Percentiles rank a stretch among this genome's conserved stretches.
Evolutionary conservation across 23 tunicate species (phyloP).

Genomic region (Botrylloides violaceus): DNA sequence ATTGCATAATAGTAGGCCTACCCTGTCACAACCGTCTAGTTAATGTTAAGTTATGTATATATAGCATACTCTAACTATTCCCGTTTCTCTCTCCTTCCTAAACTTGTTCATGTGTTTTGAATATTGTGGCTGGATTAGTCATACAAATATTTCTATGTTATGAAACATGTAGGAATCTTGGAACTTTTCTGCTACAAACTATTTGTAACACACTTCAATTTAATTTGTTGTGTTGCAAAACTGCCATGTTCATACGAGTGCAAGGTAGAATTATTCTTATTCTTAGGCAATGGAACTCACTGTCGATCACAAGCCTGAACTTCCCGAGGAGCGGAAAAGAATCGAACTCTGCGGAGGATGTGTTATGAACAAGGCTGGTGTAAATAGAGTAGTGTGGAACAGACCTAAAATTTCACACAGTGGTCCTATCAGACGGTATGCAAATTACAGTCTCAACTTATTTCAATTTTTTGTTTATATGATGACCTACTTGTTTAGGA

Average conservation of each 20-base stretch:
- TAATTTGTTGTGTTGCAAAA: too few relatives aligned
- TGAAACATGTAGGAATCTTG: too few relatives aligned
- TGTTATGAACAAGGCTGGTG: conserved; percentile 89
- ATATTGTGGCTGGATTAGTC: too few relatives aligned
- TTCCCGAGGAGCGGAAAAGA: conserved; percentile 63
- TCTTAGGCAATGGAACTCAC: conserved; percentile 56
- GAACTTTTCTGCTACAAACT: neutral
- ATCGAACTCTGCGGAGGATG: conserved; percentile 93
- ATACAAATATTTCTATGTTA: too few relatives aligned
- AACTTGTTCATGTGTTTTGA: too few relatives aligned
- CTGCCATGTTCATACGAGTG: neutral
- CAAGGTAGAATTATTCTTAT: neutral
- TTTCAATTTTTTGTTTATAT: too few relatives aligned
- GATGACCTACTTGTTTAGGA: conserved; percentile 17
- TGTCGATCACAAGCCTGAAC: conserved; percentile 92
- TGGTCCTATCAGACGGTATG: conserved; percentile 64
- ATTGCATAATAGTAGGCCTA: too few relatives aligned
- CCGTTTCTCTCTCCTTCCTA: too few relatives aligned
- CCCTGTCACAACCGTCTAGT: too few relatives aligned
- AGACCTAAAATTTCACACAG: conserved; percentile 73
- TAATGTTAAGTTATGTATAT: too few relatives aligned
- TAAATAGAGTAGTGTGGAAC: conserved; percentile 92
- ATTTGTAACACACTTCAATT: neutral
- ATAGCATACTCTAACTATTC: too few relatives aligned
- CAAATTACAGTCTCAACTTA: too few relatives aligned